Percentiles rank a stretch among this genome's conserved stretches.
These are phyloP conservation scores for Callospermophilus lateralis DNA, from an alignment of 2,113 vertebrate genomes.

Conservation along the genomic window DNA sequence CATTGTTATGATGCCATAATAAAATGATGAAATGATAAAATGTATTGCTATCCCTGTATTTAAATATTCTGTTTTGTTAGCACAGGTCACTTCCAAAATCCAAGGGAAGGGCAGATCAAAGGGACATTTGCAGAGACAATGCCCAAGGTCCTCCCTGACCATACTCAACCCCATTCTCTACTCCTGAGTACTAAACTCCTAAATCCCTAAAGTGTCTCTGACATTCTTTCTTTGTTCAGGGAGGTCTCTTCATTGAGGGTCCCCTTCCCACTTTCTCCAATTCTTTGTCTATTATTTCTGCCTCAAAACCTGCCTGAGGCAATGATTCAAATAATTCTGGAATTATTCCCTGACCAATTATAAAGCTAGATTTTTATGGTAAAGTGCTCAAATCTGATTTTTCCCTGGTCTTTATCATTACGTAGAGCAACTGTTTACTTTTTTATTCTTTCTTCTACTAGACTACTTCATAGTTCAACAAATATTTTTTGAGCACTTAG, in stretches of 20 bases:
- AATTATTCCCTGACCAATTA: neutral
- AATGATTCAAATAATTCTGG: neutral
- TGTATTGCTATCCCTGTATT: neutral
- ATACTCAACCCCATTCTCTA: neutral
- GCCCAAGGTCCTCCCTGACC: neutral
- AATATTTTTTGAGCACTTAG: neutral
- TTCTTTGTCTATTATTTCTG: neutral
- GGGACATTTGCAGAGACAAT: neutral
- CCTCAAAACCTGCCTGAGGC: neutral
- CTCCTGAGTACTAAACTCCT: neutral
- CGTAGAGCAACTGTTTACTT: neutral
- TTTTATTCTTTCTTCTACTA: neutral
- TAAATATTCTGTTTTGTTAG: neutral
- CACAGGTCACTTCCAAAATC: neutral
- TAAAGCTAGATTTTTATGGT: neutral
- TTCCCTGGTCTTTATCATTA: neutral
- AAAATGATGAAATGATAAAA: constrained; percentile 48
- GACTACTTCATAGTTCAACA: neutral
- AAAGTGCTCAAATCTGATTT: neutral
- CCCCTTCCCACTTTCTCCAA: neutral
- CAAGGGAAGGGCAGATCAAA: neutral
- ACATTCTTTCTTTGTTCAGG: neutral
- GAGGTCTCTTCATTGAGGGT: neutral
- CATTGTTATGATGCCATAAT: neutral
- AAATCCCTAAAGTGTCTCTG: neutral